Conservation (phyloP, 2,113 vertebrate species). For the Synchiropus splendidus region DNA sequence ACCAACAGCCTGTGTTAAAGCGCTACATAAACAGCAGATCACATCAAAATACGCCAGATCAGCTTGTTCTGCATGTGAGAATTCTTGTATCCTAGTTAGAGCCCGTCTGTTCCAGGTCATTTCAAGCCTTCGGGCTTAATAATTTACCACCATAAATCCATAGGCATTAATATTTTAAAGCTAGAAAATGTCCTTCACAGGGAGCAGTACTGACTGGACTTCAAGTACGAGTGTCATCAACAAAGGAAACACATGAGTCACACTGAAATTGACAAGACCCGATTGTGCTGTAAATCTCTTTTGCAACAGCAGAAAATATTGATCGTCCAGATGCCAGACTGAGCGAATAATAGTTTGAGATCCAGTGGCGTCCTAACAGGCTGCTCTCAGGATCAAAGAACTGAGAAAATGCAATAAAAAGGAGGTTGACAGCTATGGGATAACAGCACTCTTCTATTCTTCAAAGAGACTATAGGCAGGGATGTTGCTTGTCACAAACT, state of each 20-base stretch:
- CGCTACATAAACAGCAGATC: slow-evolving; percentile 21
- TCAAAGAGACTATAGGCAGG: too few species aligned
- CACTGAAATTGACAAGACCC: neutral
- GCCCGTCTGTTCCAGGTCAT: slow-evolving; percentile 53
- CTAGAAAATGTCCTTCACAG: slow-evolving; percentile 47
- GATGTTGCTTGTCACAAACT: too few species aligned
- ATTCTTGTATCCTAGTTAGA: slow-evolving; percentile 35
- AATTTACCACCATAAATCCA: slow-evolving; percentile 65
- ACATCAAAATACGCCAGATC: slow-evolving; percentile 12
- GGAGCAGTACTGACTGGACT: slow-evolving; percentile 9
- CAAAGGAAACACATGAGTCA: too few species aligned
- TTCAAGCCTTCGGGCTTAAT: slow-evolving; percentile 53
- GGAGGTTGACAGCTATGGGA: too few species aligned
- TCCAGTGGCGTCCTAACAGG: neutral
- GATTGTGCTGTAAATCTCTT: slow-evolving; percentile 5
- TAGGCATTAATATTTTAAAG: slow-evolving; percentile 61
- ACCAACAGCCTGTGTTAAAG: slow-evolving; percentile 6
- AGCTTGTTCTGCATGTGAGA: slow-evolving; percentile 18
- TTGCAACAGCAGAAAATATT: slow-evolving; percentile 4
- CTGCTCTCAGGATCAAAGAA: too few species aligned
- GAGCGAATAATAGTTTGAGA: too few species aligned
- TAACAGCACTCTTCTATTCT: too few species aligned
- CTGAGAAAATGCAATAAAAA: too few species aligned
- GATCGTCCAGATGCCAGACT: slow-evolving; percentile 3
- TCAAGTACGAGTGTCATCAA: neutral